Base-by-base conservation (phyloP, 2,113 vertebrate species). In the Epinephelus moara region DNA sequence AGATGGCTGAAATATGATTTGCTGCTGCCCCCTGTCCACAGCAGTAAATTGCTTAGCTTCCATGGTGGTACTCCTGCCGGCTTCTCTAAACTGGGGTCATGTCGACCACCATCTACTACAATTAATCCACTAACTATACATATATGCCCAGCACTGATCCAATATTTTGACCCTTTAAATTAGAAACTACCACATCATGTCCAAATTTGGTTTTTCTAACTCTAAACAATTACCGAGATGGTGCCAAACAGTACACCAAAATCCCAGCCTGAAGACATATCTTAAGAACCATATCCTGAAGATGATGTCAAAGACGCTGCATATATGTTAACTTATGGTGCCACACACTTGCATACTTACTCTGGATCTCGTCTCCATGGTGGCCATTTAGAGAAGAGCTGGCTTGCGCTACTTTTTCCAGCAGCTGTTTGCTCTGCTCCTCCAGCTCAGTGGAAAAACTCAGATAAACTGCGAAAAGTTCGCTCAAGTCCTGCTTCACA, bases 371-470 rank as follows among this genome's bases (percentile, higher is more conserved):
- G 1, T 88, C 76, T 75, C 77, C 80, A 27, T 21, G 11, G 15
- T 64, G 61, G 50, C 68, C 10, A 12, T 84, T 92, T 1, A 79
- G 49, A 50, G 69, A 60, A 19, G 63, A 76, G 75, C 71, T 84
- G 62, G 78, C 85, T 19, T 85, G 62, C 52, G 63, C 78, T 4
- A 93, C 84, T 50, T 86, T 92, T 63, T 93, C 74, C 86, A 91
- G 85, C 4, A 96, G 90, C 78, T 92, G 80, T 69, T 88, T 94
- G 81, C 92, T 94, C 82, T 94, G 91, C n/a, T 91, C 89, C 76
- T 95, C 93, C 77, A 95, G 87, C 81, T 95, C 94, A 4, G 87
- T 79, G 55, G 93, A 87, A 70, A 93, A 95, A 50, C 69, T 89
- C 67, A 91, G 59, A 23, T 93, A 95, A 9, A 92, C 84, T 1